A percentile compares a stretch with the other conserved stretches of the same genome.
These are phyloP conservation scores for Syrista parreyssii DNA, from an alignment of 2,888 invertebrate genomes.

Conservation along the genomic window DNA sequence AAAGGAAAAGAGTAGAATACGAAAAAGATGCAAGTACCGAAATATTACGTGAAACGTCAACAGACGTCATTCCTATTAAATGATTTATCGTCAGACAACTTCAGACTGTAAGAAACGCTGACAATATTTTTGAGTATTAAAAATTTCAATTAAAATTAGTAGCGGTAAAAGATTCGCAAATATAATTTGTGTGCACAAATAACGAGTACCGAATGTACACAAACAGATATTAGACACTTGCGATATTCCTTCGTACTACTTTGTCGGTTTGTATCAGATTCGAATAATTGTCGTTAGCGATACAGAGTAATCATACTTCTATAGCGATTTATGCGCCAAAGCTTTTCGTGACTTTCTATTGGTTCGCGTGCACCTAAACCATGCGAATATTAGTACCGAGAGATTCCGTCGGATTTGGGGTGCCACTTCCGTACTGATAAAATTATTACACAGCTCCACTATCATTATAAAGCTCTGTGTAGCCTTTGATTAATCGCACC, in stretches of 20 bases:
- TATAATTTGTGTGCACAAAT: not conserved
- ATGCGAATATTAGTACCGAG: not conserved
- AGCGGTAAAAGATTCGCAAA: not conserved
- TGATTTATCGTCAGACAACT: not conserved
- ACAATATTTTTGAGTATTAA: too few species aligned
- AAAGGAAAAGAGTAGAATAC: not conserved
- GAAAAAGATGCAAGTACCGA: not conserved
- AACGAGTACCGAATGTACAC: not conserved
- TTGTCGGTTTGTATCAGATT: not conserved
- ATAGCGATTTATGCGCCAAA: not conserved
- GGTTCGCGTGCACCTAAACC: not conserved
- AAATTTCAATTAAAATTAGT: not conserved
- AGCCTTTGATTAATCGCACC: not conserved
- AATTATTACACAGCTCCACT: not conserved
- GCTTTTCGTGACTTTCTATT: not conserved
- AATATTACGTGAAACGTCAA: not conserved
- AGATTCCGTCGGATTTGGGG: not conserved
- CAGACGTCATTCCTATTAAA: not conserved
- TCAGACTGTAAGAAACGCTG: not conserved
- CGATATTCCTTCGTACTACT: not conserved
- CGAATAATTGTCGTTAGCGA: not conserved
- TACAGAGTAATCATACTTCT: not conserved
- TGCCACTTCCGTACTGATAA: not conserved
- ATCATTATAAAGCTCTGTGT: not conserved
- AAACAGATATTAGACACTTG: not conserved